Conservation (phyloP, 1,140 invertebrate genomes). For the Teleogryllus occipitalis region DNA sequence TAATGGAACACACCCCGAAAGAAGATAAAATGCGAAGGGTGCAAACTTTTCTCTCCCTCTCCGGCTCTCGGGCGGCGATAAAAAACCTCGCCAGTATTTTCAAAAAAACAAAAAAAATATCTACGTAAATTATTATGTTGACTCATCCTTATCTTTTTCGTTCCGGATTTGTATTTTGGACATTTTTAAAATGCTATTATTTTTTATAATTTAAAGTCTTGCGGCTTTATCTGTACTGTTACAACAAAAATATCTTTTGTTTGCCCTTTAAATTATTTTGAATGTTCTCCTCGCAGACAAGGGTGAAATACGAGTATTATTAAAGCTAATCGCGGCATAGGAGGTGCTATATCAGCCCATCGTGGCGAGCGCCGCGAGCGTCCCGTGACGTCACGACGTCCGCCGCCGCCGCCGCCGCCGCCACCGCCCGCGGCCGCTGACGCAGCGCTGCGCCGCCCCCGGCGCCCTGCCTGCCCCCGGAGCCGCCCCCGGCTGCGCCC, state of each 20-base stretch:
- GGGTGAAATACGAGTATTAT: slow-evolving; percentile 4
- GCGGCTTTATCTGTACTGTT: slow-evolving; percentile 3
- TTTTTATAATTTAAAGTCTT: slow-evolving; percentile 6
- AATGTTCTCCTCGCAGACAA: slow-evolving; percentile 1
- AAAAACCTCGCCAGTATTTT: slow-evolving; percentile 4
- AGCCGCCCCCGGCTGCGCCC: background rate
- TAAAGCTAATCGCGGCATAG: background rate
- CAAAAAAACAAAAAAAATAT: background rate
- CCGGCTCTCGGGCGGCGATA: background rate
- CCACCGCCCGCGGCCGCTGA: background rate
- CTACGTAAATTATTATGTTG: slow-evolving; percentile 5
- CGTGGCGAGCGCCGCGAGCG: background rate
- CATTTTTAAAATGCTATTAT: slow-evolving; percentile 6
- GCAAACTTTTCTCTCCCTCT: background rate
- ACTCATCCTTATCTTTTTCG: slow-evolving; percentile 4
- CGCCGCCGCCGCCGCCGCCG: too few relatives aligned
- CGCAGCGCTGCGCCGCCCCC: background rate
- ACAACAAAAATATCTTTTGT: slow-evolving; percentile 6
- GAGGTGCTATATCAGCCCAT: slow-evolving; percentile 3
- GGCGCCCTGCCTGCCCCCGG: too few relatives aligned
- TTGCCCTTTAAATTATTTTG: slow-evolving; percentile 5
- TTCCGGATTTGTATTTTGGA: slow-evolving; percentile 4
- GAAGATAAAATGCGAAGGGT: slow-evolving; percentile 4
- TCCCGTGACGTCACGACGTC: background rate
- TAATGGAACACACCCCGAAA: slow-evolving; percentile 3